These are phyloP conservation scores for Patella depressa DNA, from an alignment of 2,888 invertebrate species.

Conservation along the genomic window DNA sequence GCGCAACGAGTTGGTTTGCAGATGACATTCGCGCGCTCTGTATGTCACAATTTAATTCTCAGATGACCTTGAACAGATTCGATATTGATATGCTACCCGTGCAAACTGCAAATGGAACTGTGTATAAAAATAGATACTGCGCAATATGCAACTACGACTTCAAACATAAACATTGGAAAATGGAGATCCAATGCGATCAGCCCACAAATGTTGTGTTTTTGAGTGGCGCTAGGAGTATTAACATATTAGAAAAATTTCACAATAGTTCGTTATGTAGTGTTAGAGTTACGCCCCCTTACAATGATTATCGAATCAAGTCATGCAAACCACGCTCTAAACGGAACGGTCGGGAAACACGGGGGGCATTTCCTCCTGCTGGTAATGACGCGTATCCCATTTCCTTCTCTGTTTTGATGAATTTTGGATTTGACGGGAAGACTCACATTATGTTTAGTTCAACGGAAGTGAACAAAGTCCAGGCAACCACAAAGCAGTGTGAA, in stretches of 20 bases:
- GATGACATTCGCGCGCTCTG: slow-evolving; percentile 35
- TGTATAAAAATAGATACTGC: slow-evolving; percentile 58
- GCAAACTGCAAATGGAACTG: slow-evolving; percentile 49
- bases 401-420: slow-evolving; percentile 62
- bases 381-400: slow-evolving; percentile 44
- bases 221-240: slow-evolving; percentile 5
- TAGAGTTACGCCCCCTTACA: slow-evolving; percentile 22
- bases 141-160: slow-evolving; percentile 49
- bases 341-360: not conserved
- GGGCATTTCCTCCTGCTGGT: not conserved
- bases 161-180: slow-evolving; percentile 44
- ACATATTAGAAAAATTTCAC: slow-evolving; percentile 12
- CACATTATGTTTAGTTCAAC: slow-evolving; percentile 56
- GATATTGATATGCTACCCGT: slow-evolving; percentile 50
- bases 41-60: slow-evolving; percentile 26
- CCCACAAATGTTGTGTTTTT: slow-evolving; percentile 30
- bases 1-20: slow-evolving; percentile 38
- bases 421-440: slow-evolving; percentile 62
- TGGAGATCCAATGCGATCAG: slow-evolving; percentile 44
- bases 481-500: slow-evolving; percentile 32
- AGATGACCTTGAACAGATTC: slow-evolving; percentile 30
- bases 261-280: slow-evolving; percentile 22
- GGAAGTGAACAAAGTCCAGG: slow-evolving; percentile 17
- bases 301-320: slow-evolving; percentile 12
- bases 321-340: not conserved